Conservation (phyloP, 2,888 invertebrate genomes). For the Resseliella maxima region DNA sequence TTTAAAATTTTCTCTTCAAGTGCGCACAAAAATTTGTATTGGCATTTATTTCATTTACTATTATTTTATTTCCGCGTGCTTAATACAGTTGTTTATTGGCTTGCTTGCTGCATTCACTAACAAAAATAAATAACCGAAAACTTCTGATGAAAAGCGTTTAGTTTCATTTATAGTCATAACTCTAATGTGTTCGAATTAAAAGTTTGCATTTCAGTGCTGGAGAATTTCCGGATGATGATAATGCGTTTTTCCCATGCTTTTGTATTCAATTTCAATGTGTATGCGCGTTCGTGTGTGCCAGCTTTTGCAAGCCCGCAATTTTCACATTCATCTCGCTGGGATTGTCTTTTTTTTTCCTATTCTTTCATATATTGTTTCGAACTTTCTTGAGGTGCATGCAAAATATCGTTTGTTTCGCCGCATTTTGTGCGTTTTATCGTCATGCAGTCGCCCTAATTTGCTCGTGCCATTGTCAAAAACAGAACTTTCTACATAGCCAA, state of each 20-base stretch:
- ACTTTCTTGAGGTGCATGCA: slow-evolving; percentile 35
- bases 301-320: background rate
- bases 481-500: slow-evolving; percentile 5
- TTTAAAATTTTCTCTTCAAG: background rate
- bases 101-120: background rate
- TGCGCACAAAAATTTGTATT: background rate
- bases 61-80: background rate
- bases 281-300: background rate
- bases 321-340: background rate
- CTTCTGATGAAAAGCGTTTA: slow-evolving; percentile 19
- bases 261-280: background rate
- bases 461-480: slow-evolving; percentile 26
- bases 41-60: background rate
- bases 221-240: background rate
- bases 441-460: slow-evolving; percentile 13
- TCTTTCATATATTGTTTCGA: background rate
- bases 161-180: slow-evolving; percentile 1
- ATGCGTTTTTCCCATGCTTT: slow-evolving; percentile 5
- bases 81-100: background rate
- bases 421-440: background rate
- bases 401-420: background rate
- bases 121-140: slow-evolving; percentile 28
- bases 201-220: background rate
- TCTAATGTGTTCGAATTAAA: slow-evolving; percentile 44
- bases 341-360: background rate